Evolutionary conservation across 1,140 invertebrate genomes (phyloP), one percentile per base, ranked within the genome.

Genomic region (Pseudomyrmex flavicornis): DNA sequence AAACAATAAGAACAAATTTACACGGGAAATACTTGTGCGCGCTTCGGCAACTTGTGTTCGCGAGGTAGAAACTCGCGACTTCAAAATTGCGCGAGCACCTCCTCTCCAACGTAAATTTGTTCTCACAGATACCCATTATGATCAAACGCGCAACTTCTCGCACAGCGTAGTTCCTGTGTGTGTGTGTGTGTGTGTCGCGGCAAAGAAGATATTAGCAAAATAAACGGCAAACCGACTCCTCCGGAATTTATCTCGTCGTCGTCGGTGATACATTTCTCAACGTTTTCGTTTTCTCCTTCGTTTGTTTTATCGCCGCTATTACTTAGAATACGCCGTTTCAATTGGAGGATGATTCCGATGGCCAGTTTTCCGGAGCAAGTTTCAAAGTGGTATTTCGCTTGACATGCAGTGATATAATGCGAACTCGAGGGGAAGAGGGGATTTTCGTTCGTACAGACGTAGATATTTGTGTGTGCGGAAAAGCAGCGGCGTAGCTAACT

Each of bases 381-480:
- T 80, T 80, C 76, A 72, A 80, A 80, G 76, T 59, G 76, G 22
- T 61, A 80, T 80, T 46, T 80, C 66, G 54, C 76, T 80, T 80
- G 76, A 80, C 76, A 72, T 80, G 76, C 76, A 80, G 66, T 80
- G 76, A 80, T 80, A 72, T 80, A 80, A 80, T 80, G 66, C 76
- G 76, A 70, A 44, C 65, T 65, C 52, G 76, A 17, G 17, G 17
- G 17, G 35, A 0, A 7, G 5, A 5, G 35, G 5, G 4, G 17
- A 17, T 61, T 80, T 80, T 80, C 35, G 35, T 35, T 72, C 76
- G 66, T 44, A 59, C 26, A 26, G 26, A 26, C 44, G 26, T 10
- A 72, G 76, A 80, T 80, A 80, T 80, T 80, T 80, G 35, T 35
- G 65, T 72, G 65, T 72, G 76, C 56, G 66, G 72, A 72, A 72